Percentiles rank a stretch among this genome's conserved stretches.
Conservation (phyloP, 2,797 vertebrate genomes). For the Lindbergichthys nudifrons region DNA sequence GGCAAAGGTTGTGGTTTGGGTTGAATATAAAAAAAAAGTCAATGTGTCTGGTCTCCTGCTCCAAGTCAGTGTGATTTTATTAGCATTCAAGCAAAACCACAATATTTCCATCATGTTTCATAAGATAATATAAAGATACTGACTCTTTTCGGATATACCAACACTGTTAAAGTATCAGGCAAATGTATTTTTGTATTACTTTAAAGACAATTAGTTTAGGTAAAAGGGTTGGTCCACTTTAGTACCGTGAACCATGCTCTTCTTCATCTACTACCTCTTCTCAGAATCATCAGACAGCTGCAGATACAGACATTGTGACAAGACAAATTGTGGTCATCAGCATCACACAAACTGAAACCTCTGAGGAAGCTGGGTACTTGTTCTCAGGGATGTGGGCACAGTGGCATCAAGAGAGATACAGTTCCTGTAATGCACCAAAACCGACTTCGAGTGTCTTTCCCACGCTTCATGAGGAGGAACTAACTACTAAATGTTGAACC, state of each 20-base stretch:
- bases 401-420: not conserved
- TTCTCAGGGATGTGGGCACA: conserved; percentile 23
- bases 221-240: not conserved
- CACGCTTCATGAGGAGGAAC: not conserved
- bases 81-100: not conserved
- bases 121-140: not conserved
- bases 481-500: not conserved
- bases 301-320: no score
- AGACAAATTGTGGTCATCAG: not conserved
- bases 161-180: not conserved
- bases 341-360: not conserved
- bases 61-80: not conserved
- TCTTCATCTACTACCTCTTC: not conserved
- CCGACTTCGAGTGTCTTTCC: not conserved
- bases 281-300: not conserved
- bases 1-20: not conserved
- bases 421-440: not conserved
- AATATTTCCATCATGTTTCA: not conserved
- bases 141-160: not conserved
- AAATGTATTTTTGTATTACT: no score
- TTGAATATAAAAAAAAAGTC: not conserved
- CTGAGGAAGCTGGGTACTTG: conserved; percentile 34
- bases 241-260: not conserved
- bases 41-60: not conserved
- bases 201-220: not conserved